These are phyloP conservation scores for Nymphalis polychloros DNA, from an alignment of 2,888 invertebrate species.

Conservation along the genomic window DNA sequence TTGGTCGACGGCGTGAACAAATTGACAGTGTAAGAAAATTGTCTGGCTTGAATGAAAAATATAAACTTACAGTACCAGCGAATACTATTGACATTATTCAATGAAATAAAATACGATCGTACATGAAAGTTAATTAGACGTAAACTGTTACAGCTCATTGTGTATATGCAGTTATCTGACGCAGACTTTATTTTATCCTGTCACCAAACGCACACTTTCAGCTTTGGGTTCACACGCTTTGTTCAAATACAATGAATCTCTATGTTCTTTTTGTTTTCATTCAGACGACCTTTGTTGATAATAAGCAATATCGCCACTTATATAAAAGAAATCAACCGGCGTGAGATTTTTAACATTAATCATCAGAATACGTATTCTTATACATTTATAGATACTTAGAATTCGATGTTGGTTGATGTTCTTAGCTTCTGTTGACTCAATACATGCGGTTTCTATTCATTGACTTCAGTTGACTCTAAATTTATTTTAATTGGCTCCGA, in stretches of 20 bases:
- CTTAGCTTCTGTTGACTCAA: slow-evolving; percentile 9
- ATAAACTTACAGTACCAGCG: slow-evolving; percentile 1
- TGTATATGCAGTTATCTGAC: slow-evolving; percentile 36
- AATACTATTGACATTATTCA: slow-evolving; percentile 27
- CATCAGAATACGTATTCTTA: slow-evolving; percentile 43
- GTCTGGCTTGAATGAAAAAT: neutral
- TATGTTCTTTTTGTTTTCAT: slow-evolving; percentile 79
- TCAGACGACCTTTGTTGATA: slow-evolving; percentile 80
- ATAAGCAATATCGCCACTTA: slow-evolving; percentile 76
- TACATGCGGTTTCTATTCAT: slow-evolving; percentile 25
- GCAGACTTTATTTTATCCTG: slow-evolving; percentile 44
- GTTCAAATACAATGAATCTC: slow-evolving; percentile 76
- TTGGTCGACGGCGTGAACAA: too few species aligned
- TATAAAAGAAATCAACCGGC: slow-evolving; percentile 76
- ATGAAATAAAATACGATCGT: slow-evolving; percentile 25
- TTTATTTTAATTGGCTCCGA: slow-evolving; percentile 42
- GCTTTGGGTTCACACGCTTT: slow-evolving; percentile 75
- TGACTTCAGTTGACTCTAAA: slow-evolving; percentile 32
- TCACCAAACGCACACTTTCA: slow-evolving; percentile 75
- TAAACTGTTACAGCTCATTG: slow-evolving; percentile 19
- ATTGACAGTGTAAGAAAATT: neutral
- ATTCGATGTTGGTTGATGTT: neutral
- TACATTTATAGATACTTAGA: slow-evolving; percentile 5
- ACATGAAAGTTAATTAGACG: slow-evolving; percentile 31
- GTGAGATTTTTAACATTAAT: slow-evolving; percentile 74